phyloP scores from a whole-genome alignment of 2,113 vertebrate genomes.

The Cochlearius cochlearius region DNA sequence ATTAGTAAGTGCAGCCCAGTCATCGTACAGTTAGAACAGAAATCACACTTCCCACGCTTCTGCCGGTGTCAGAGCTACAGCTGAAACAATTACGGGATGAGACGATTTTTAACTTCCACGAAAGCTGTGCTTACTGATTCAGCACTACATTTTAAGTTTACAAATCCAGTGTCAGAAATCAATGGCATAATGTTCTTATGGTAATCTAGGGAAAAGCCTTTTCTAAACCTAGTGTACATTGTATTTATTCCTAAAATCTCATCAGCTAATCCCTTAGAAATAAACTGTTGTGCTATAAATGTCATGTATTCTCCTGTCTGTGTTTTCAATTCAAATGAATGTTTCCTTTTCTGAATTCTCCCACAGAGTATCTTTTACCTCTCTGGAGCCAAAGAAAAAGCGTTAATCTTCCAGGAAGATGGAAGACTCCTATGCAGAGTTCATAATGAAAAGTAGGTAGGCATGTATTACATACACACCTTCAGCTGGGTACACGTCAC shows the following conservation, averaged over 20 bases:
- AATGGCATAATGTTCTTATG: conserved; percentile 61
- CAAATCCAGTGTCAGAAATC: conserved; percentile 61
- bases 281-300: conserved; percentile 50
- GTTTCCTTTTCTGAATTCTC: conserved; percentile 27
- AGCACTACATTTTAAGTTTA: conserved; percentile 56
- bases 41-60: neutral
- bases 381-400: neutral
- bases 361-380: neutral
- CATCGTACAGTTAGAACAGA: neutral
- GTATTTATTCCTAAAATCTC: conserved; percentile 64
- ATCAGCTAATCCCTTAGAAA: conserved; percentile 63
- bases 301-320: conserved; percentile 30
- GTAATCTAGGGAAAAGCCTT: conserved; percentile 56
- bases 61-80: neutral
- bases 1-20: neutral
- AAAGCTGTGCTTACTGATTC: conserved; percentile 22
- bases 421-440: neutral
- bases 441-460: neutral
- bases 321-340: conserved; percentile 32
- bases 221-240: conserved; percentile 45
- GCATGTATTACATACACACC: neutral
- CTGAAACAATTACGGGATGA: neutral
- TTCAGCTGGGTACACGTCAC: neutral
- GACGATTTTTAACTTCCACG: neutral
- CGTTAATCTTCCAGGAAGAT: neutral